Base-by-base conservation (phyloP, 2,797 vertebrate species). In the Phyllotis vaccarum region DNA sequence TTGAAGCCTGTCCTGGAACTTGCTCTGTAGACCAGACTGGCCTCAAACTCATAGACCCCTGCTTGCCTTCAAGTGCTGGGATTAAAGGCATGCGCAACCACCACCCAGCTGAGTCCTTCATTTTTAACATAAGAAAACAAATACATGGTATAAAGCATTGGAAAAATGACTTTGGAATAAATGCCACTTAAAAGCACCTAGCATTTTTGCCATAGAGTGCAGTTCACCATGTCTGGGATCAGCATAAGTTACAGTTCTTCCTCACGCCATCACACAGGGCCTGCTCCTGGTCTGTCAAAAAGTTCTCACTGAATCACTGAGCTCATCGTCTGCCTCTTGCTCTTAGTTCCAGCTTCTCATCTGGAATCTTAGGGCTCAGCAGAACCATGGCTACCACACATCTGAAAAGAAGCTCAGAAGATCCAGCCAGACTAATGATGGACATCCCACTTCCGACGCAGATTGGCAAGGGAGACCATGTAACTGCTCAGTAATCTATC, bases 361-460 rank as follows among this genome's bases (percentile, higher is more conserved):
- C 34, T 29, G 22, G 85, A 9, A 87, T 93, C 46, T 85, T 27
- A 31, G 46, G n/a, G 24, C 21, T 92, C 7, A 60, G 22, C 76
- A 19, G 24, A n/a, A 92, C 43, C 10, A 11, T 19, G 54, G 60
- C 22, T 62, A 54, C 46, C 54, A 29, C 14, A 10, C 56, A 78
- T 21, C 76, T 87, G 58, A 86, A 40, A 80, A 92, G 54, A 76
- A 83, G 66, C 40, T 66, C n/a, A 83, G 40, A 94, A 89, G 80
- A 52, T 92, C 72, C 60, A 29, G 3, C 80, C 58, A 94, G 40
- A 83, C 56, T 68, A n/a, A n/a, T n/a, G 78, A 93, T 89, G 54
- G 62, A 79, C 90, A 94, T 64, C 40, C 64, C 93, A 68, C 86
- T 90, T 92, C 86, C 86, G 56, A 83, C 94, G 95, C 46, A 93